phyloP scores from a whole-genome alignment of 2,113 vertebrate genomes.

The Panthera uncia region DNA sequence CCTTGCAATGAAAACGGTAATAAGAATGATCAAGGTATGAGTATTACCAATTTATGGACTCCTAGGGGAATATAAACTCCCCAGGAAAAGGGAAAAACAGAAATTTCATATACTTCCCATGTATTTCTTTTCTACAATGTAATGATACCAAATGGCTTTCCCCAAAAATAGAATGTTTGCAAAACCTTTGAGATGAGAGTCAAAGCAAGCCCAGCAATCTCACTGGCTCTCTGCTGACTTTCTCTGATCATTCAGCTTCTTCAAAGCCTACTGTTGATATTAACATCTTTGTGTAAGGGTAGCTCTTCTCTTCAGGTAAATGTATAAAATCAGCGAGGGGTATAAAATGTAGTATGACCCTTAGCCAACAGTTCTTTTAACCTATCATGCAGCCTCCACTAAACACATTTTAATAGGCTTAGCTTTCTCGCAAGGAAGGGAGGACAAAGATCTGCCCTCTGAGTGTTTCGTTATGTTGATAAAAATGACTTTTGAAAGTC shows the following conservation, averaged over 20 bases:
- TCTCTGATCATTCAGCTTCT: neutral
- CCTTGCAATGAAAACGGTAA: neutral
- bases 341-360: neutral
- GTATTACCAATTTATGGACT: neutral
- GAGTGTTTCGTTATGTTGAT: neutral
- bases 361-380: neutral
- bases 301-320: neutral
- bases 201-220: neutral
- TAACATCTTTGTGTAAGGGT: neutral
- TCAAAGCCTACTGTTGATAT: neutral
- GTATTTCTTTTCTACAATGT: neutral
- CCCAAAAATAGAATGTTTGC: neutral
- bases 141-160: neutral
- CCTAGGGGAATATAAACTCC: neutral
- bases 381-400: neutral
- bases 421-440: neutral
- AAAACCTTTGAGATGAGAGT: neutral
- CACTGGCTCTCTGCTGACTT: neutral
- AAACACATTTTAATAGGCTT: neutral
- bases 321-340: neutral
- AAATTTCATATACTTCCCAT: neutral
- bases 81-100: neutral
- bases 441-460: neutral
- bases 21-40: neutral
- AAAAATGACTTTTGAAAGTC: constrained; percentile 6